Evolutionary conservation across 2,888 invertebrate genomes (phyloP), one percentile per base, ranked within the genome.

Genomic region (Drosophila atripex): DNA sequence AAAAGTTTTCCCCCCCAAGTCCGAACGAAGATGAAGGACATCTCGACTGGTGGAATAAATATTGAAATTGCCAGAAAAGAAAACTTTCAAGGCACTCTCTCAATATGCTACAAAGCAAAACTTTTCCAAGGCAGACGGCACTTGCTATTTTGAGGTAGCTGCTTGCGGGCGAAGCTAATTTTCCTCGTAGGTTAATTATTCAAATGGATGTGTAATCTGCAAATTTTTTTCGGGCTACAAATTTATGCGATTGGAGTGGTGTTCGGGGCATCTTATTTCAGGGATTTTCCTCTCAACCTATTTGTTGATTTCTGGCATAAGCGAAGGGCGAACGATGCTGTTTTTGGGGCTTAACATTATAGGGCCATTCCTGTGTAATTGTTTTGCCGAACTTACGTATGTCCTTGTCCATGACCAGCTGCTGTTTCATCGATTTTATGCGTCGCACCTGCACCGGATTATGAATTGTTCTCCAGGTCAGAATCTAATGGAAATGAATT

Each of bases 51-150:
- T 65, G 53, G 59, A 59, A 77, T 66, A 74, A 77, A 79, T 78
- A 80, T 78, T 72, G 69, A 64, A 85, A 82, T 73, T 85, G 83
- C 77, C 83, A 72, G 79, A 69, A 73, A 71, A 68, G 45, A 30
- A 41, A 69, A 43, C 71, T 60, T 54, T 71, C 73, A 64, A 64
- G 65, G 64, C 63, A 38, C 64, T 64, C 45, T 46, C 64, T 64
- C 75, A 69, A 74, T 71, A 53, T 79, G 77, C 69, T 43, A 28
- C 50, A 65, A 65, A 53, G 50, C 70, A 38, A 71, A 70, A 71
- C 21, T 71, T 70, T 71, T 5, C n/a, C 32, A 53, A 52, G 46
- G 47, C 50, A 57, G 51, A 41, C 52, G 51, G 46, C 68, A 49
- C 59, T 51, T 57, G 46, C 41, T 35, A 52, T 69, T 57, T 30